A percentile compares a stretch with the other conserved stretches of the same genome.
Conservation (phyloP, 1,140 invertebrate genomes). For the Cryptotermes secundus region DNA sequence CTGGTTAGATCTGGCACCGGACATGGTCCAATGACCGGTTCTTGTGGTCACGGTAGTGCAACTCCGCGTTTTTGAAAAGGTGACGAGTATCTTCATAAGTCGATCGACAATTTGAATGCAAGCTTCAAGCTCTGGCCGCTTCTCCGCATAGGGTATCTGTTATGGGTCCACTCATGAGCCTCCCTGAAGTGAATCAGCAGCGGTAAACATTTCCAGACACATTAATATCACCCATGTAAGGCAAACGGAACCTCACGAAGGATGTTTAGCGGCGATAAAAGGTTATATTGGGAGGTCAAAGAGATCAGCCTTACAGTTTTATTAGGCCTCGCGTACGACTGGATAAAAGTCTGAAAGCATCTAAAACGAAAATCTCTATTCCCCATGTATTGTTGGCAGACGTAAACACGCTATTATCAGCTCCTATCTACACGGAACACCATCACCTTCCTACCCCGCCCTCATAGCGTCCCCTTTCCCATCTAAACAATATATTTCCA, state of each 20-base stretch:
- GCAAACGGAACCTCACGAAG: neutral
- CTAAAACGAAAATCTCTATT: conserved; percentile 8
- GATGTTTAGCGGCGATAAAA: neutral
- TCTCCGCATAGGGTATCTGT: too few species aligned
- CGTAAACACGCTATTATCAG: neutral
- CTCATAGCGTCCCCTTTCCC: neutral
- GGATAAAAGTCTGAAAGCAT: neutral
- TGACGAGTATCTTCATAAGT: too few species aligned
- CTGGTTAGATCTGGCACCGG: too few species aligned
- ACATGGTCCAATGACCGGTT: too few species aligned
- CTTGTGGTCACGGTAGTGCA: too few species aligned
- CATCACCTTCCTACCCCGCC: neutral
- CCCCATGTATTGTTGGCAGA: neutral
- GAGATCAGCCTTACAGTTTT: neutral
- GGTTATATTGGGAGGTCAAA: neutral
- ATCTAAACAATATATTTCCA: neutral
- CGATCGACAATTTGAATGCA: too few species aligned
- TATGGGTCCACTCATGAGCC: too few species aligned
- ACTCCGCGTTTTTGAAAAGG: too few species aligned
- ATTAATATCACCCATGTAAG: too few species aligned
- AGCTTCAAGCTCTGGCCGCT: too few species aligned
- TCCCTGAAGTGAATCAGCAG: too few species aligned
- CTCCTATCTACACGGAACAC: neutral
- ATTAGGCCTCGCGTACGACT: neutral
- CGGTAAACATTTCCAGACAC: too few species aligned